A percentile compares a stretch with the other conserved stretches of the same genome.
Conservation (phyloP, 2,113 vertebrate species). For the Poicephalus meyeri region DNA sequence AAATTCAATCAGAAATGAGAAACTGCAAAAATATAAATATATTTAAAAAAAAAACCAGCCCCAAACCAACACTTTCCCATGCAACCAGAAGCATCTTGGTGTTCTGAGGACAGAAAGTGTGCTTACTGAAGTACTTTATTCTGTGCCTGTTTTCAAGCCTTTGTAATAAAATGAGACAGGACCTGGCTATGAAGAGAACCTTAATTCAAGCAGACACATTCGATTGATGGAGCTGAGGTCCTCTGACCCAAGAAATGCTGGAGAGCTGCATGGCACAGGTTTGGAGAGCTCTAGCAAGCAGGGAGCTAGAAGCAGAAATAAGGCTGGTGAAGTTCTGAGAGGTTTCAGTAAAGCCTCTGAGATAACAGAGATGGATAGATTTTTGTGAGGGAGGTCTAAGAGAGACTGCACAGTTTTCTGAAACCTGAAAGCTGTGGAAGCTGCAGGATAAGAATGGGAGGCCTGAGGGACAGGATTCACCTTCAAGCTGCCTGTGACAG, state of each 20-base stretch:
- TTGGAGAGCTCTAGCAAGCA: not conserved
- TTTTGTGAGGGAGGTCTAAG: not conserved
- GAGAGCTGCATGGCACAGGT: rapidly evolving
- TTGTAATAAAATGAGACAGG: not conserved
- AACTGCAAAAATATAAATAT: not conserved
- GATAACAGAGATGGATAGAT: not conserved
- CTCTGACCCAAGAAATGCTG: not conserved
- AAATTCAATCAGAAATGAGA: not conserved
- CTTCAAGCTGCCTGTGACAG: not conserved
- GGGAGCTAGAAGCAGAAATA: not conserved
- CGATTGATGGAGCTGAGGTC: too few species aligned
- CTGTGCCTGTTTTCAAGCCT: not conserved
- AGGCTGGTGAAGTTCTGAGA: not conserved
- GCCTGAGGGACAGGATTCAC: not conserved
- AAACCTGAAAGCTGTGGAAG: not conserved
- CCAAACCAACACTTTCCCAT: not conserved
- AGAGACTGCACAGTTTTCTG: not conserved
- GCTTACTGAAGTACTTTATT: not conserved
- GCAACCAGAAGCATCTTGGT: not conserved
- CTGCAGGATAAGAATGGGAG: not conserved
- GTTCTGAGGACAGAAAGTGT: not conserved
- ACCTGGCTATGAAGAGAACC: not conserved
- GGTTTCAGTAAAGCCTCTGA: not conserved
- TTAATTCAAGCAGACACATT: not conserved
- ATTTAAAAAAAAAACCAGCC: not conserved